Evolutionary conservation across 2,113 vertebrate species (phyloP).

Genomic region (Atherinomorus stipes): DNA sequence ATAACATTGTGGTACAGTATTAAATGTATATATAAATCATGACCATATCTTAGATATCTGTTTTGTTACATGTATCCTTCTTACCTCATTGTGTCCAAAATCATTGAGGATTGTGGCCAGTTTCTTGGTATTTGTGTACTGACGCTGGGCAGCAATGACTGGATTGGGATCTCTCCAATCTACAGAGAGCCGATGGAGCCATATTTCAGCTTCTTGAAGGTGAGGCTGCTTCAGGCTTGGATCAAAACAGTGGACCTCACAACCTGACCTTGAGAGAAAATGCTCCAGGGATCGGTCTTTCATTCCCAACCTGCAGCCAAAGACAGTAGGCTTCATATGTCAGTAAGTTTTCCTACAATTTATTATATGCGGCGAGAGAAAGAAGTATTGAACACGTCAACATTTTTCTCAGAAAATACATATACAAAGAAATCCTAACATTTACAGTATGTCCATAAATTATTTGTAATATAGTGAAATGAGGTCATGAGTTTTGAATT

Average conservation of each 20-base stretch:
- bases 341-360: no score
- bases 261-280: slow-evolving; percentile 84
- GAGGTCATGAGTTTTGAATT: no score
- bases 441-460: no score
- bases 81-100: slow-evolving; percentile 94
- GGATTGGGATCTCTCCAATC: slow-evolving; percentile 96
- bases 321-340: not conserved
- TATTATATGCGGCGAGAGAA: no score
- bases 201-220: slow-evolving; percentile 84
- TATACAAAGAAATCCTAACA: no score
- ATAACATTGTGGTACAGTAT: no score
- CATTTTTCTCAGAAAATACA: no score
- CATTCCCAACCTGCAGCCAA: slow-evolving; percentile 83
- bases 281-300: slow-evolving; percentile 87
- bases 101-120: slow-evolving; percentile 90
- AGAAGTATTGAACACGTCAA: no score
- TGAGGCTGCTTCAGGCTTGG: slow-evolving; percentile 90
- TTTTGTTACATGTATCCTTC: not conserved
- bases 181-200: slow-evolving; percentile 91
- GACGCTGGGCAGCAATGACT: slow-evolving; percentile 80
- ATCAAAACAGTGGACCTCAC: slow-evolving; percentile 95
- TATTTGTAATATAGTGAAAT: no score
- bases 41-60: not conserved
- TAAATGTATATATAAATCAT: not conserved
- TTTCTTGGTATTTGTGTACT: slow-evolving; percentile 88